Conservation (phyloP, 2,113 vertebrate genomes). For the Colossoma macropomum region DNA sequence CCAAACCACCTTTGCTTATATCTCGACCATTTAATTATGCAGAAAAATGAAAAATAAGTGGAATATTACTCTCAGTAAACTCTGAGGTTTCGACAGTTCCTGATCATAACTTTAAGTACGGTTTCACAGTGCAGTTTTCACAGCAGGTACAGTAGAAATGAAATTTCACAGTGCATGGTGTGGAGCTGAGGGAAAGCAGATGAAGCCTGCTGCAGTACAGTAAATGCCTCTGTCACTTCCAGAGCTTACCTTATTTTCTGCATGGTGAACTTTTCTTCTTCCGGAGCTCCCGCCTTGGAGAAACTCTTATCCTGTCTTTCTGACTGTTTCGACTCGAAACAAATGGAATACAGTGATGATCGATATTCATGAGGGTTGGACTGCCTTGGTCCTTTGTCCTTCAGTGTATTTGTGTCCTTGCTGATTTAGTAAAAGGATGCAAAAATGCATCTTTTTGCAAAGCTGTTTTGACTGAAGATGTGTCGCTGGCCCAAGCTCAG, state of each 20-base stretch:
- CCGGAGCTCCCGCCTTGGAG: not conserved
- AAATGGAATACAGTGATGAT: conserved; percentile 27
- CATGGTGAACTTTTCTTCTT: conserved; percentile 28
- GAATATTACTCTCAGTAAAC: not conserved
- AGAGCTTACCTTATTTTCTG: conserved; percentile 21
- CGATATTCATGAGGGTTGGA: conserved; percentile 7
- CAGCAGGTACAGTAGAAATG: conserved; percentile 2
- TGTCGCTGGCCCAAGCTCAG: conserved; percentile 43
- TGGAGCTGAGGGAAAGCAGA: conserved; percentile 33
- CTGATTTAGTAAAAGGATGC: conserved; percentile 19
- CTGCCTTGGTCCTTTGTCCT: conserved; percentile 23
- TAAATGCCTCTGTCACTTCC: conserved; percentile 13
- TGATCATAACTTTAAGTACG: not conserved
- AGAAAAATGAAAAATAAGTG: too few relatives aligned
- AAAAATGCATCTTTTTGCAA: conserved; percentile 37
- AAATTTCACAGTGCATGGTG: conserved; percentile 35
- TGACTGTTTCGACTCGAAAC: not conserved
- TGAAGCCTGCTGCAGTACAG: not conserved
- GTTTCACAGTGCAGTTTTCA: conserved; percentile 33
- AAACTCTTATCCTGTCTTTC: conserved; percentile 2
- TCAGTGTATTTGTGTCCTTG: conserved; percentile 24
- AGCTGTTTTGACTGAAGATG: conserved; percentile 48
- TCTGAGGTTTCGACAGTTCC: not conserved
- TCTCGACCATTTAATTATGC: too few relatives aligned
- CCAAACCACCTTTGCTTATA: too few relatives aligned